A percentile compares a stretch with the other conserved stretches of the same genome.
Conservation (phyloP, 1,140 invertebrate genomes). For the Melipona quadrifasciata region DNA sequence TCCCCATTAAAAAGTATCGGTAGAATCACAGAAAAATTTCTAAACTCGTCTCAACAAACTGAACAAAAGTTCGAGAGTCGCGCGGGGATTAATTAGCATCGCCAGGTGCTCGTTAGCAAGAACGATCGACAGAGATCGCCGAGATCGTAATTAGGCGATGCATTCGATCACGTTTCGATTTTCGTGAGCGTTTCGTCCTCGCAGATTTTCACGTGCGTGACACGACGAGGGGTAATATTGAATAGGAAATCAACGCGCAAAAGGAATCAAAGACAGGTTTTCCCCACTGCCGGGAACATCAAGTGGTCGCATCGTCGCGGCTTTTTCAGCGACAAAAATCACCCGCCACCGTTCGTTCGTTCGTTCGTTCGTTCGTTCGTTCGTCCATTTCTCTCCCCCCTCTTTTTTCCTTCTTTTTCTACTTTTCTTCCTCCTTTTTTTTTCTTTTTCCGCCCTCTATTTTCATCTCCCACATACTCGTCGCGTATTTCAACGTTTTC, state of each 20-base stretch:
- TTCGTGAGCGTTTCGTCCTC: not conserved
- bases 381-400: not conserved
- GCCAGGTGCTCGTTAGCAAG: conserved; percentile 23
- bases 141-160: conserved; percentile 29
- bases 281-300: conserved; percentile 1
- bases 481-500: conserved; percentile 37
- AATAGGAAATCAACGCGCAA: not conserved
- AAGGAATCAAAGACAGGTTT: conserved; percentile 5
- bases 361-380: not conserved
- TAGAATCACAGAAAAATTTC: not conserved
- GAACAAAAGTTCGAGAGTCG: not conserved
- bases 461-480: not conserved
- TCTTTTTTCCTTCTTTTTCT: not conserved
- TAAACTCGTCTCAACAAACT: not conserved
- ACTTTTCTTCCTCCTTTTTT: not conserved
- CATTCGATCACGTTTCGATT: not conserved
- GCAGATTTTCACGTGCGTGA: not conserved
- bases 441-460: not conserved
- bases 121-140: conserved; percentile 2
- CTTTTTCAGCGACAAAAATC: conserved; percentile 41
- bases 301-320: conserved; percentile 12
- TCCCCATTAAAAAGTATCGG: not conserved
- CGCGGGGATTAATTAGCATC: conserved; percentile 24
- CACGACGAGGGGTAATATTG: not conserved
- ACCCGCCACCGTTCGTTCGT: not conserved